phyloP scores from a whole-genome alignment of 2,113 vertebrate genomes.

The Theristicus caerulescens region DNA sequence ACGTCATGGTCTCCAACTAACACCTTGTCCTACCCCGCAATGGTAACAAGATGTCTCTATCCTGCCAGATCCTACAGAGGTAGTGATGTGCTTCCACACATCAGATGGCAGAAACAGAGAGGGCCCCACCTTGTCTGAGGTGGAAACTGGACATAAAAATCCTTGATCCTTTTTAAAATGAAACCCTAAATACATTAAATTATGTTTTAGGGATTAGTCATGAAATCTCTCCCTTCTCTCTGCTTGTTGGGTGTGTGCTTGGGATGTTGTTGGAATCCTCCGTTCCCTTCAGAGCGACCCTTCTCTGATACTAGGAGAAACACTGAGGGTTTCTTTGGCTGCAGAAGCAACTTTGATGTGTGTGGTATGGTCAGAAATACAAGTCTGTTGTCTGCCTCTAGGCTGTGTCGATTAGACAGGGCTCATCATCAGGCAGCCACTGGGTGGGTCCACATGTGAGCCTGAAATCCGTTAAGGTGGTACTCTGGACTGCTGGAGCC shows the following conservation, averaged over 20 bases:
- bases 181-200: background rate
- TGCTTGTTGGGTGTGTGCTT: background rate
- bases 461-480: background rate
- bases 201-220: background rate
- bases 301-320: background rate
- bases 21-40: background rate
- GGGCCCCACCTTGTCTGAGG: background rate
- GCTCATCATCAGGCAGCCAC: background rate
- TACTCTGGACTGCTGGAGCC: background rate
- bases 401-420: background rate
- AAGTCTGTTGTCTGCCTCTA: background rate
- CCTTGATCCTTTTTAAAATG: background rate
- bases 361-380: background rate
- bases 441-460: accelerated
- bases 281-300: background rate
- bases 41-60: background rate
- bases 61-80: background rate
- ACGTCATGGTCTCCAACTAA: background rate
- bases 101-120: background rate
- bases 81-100: background rate
- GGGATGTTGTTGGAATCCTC: background rate
- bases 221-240: background rate
- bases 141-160: background rate
- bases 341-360: background rate
- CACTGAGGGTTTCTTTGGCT: background rate